Percentiles rank a stretch among this genome's conserved stretches.
These are phyloP conservation scores for Chirona hameri DNA, from an alignment of 2,888 invertebrate species.

Conservation along the genomic window DNA sequence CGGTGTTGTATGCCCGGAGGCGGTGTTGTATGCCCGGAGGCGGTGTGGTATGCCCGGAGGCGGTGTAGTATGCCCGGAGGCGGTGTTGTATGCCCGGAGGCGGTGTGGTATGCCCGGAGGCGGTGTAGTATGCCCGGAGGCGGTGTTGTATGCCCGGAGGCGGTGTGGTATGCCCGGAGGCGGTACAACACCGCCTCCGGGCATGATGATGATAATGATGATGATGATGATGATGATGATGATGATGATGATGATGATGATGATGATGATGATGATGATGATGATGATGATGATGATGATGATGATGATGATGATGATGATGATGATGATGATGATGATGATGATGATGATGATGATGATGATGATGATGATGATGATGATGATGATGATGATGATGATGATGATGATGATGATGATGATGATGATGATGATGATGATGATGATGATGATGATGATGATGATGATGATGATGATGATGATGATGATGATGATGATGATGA, in stretches of 20 bases:
- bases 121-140: no score
- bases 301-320: conserved; percentile 22
- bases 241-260: conserved; percentile 22
- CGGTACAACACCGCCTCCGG: no score
- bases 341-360: conserved; percentile 22
- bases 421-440: conserved; percentile 22
- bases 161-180: no score
- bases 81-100: no score
- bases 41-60: no score
- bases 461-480: conserved; percentile 22
- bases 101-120: no score
- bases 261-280: conserved; percentile 22
- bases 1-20: no score
- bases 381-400: conserved; percentile 22
- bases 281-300: conserved; percentile 22
- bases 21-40: no score
- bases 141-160: no score
- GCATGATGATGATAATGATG: conserved; percentile 22
- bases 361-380: conserved; percentile 22
- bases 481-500: conserved; percentile 22
- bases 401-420: conserved; percentile 22
- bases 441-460: conserved; percentile 22
- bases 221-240: conserved; percentile 22
- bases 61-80: no score
- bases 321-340: conserved; percentile 22